These are phyloP conservation scores for Nibea coibor DNA, from an alignment of 2,113 vertebrate genomes.

Conservation along the genomic window DNA sequence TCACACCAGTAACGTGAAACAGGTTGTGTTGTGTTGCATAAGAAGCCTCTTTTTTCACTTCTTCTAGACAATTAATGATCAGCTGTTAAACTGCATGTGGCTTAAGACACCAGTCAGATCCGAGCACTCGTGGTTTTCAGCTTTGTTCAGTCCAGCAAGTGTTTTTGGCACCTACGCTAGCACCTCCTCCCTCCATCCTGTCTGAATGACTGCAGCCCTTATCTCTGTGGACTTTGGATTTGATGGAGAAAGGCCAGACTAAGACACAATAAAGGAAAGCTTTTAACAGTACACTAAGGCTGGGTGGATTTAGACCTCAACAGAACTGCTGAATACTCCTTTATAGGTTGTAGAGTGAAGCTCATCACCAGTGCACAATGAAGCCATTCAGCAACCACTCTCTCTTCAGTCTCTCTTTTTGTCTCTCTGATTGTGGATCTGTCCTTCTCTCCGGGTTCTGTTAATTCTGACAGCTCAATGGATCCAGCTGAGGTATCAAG, in stretches of 20 bases:
- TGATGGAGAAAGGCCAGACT: conserved; percentile 12
- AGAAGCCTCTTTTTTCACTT: no score
- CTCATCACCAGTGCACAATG: conserved; percentile 51
- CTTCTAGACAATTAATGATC: background rate
- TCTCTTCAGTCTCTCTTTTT: conserved; percentile 15
- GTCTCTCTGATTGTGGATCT: conserved; percentile 3
- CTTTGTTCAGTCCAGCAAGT: background rate
- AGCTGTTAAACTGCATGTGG: background rate
- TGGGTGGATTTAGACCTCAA: conserved; percentile 20
- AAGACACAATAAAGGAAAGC: conserved; percentile 43
- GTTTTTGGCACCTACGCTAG: background rate
- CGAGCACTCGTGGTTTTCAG: background rate
- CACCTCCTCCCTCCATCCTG: background rate
- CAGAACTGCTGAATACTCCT: conserved; percentile 18
- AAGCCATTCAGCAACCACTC: conserved; percentile 37
- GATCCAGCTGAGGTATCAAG: background rate
- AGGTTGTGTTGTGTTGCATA: background rate
- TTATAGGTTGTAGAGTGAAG: conserved; percentile 28
- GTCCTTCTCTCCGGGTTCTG: conserved; percentile 16
- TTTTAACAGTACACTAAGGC: conserved; percentile 32
- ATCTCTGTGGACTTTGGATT: conserved; percentile 45
- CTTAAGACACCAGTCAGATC: background rate
- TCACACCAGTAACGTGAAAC: background rate
- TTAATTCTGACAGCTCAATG: conserved; percentile 7
- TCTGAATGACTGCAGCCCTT: conserved; percentile 16